A percentile compares a stretch with the other conserved stretches of the same genome.
phyloP scores from a whole-genome alignment of 2,888 invertebrate species.

The Drosophila putrida region DNA sequence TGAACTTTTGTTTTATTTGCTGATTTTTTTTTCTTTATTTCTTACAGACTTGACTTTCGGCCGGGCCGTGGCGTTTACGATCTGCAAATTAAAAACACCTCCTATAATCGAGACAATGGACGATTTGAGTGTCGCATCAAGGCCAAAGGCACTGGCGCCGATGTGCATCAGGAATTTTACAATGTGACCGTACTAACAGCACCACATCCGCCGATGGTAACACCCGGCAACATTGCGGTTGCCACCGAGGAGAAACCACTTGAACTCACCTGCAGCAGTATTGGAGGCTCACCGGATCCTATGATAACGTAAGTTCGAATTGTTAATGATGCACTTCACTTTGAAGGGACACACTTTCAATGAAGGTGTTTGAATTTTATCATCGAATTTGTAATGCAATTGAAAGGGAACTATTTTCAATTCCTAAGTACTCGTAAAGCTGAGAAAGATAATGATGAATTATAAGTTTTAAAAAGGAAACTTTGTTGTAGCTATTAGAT shows the following conservation, averaged over 20 bases:
- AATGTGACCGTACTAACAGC: constrained; percentile 94
- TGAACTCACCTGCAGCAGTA: constrained; percentile 92
- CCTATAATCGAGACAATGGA: constrained; percentile 96
- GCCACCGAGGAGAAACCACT: constrained; percentile 93
- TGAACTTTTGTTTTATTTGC: neutral
- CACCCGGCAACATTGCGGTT: constrained; percentile 91
- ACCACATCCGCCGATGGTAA: constrained; percentile 92
- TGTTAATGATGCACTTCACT: constrained; percentile 29
- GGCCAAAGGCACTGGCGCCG: constrained; percentile 92
- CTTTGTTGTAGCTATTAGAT: no score
- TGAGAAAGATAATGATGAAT: no score
- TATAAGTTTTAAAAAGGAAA: no score
- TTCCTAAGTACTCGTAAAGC: no score
- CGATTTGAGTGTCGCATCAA: constrained; percentile 96
- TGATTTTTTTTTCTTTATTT: constrained; percentile 24
- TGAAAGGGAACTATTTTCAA: no score
- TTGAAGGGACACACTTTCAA: neutral
- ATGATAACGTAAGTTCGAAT: constrained; percentile 88
- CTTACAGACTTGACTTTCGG: constrained; percentile 90
- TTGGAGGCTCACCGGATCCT: constrained; percentile 96
- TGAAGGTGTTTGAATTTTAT: neutral
- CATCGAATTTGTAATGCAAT: neutral
- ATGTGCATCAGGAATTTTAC: constrained; percentile 93
- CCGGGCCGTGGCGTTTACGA: constrained; percentile 94
- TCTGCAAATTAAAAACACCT: constrained; percentile 94